phyloP scores from a whole-genome alignment of 2,113 vertebrate genomes.

The Poecile atricapillus region DNA sequence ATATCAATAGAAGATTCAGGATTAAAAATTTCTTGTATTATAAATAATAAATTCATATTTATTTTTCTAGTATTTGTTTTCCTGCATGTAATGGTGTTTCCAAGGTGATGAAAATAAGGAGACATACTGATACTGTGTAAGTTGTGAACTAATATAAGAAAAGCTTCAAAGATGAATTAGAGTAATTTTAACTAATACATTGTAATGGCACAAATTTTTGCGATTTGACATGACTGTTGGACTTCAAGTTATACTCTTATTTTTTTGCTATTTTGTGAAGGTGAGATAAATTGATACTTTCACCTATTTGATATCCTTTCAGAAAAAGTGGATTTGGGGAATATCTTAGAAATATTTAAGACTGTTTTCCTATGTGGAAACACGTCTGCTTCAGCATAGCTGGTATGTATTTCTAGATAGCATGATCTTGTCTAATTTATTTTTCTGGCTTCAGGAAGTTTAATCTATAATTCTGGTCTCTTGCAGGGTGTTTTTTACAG shows the following conservation, averaged over 20 bases:
- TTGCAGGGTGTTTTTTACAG: background rate
- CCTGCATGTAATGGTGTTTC: conserved; percentile 45
- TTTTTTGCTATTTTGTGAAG: background rate
- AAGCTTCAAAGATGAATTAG: background rate
- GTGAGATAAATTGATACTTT: background rate
- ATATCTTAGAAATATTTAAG: background rate
- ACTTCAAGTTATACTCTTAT: background rate
- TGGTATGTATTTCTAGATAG: background rate
- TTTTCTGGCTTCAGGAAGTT: background rate
- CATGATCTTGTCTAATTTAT: background rate
- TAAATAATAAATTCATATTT: background rate
- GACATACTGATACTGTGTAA: background rate
- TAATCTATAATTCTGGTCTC: background rate
- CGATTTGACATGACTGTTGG: background rate
- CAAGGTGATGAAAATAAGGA: conserved; percentile 58
- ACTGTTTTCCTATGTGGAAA: background rate
- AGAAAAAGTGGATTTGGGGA: background rate
- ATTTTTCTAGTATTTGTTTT: conserved; percentile 21
- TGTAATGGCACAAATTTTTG: background rate
- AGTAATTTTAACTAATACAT: background rate
- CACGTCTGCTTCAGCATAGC: background rate
- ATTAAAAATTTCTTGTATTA: background rate
- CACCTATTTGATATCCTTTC: background rate
- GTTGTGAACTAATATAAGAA: background rate
- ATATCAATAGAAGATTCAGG: background rate